Evolutionary conservation across 2,113 vertebrate genomes (phyloP).

Genomic region (Pelecanoides urinatrix): DNA sequence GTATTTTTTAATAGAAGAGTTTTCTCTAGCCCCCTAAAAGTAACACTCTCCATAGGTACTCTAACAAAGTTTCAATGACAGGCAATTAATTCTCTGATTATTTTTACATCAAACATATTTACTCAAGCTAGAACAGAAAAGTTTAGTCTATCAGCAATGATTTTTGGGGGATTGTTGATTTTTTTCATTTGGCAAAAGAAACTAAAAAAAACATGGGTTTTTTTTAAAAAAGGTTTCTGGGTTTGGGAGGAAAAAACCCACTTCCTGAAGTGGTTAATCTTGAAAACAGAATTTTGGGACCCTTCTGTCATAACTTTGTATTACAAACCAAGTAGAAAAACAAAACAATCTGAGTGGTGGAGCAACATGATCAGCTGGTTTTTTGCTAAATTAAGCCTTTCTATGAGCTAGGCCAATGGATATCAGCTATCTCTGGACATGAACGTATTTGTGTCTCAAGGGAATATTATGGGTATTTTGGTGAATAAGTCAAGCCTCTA

Average conservation of each 20-base stretch:
- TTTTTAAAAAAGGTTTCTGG: neutral
- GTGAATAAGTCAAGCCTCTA: conserved; percentile 20
- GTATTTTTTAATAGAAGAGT: neutral
- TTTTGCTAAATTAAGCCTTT: conserved; percentile 22
- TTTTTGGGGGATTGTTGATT: neutral
- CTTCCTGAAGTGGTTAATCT: conserved; percentile 41
- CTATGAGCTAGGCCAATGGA: neutral
- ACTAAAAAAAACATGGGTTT: neutral
- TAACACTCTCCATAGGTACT: neutral
- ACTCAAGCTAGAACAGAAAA: neutral
- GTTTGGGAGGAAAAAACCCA: neutral
- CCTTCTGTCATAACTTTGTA: neutral
- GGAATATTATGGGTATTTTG: conserved; percentile 15
- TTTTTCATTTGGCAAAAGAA: conserved; percentile 34
- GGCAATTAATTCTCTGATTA: neutral
- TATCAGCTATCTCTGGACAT: conserved; percentile 42
- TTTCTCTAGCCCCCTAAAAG: neutral
- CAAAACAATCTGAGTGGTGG: neutral
- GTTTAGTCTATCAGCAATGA: neutral
- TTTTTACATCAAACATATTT: conserved; percentile 35
- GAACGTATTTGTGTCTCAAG: neutral
- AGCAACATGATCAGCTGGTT: neutral
- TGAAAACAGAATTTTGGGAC: conserved; percentile 27
- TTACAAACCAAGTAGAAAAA: conserved; percentile 21
- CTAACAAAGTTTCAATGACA: neutral